These are phyloP conservation scores for Epizoanthus stellaris DNA, from an alignment of 92 coral and sea anemone species.

Conservation along the genomic window DNA sequence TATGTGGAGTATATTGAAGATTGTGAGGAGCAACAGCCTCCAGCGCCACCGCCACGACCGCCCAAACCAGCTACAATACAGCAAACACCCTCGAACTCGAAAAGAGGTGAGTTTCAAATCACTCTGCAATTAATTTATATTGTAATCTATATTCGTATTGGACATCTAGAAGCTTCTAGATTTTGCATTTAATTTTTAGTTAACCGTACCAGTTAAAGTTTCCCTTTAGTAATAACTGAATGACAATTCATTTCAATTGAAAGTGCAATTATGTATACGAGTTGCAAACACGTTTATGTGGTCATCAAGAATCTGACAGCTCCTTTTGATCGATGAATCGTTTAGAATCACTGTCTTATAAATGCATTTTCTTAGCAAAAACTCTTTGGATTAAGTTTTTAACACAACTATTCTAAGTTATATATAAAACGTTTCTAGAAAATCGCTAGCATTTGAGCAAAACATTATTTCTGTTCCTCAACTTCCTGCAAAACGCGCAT, in stretches of 20 bases:
- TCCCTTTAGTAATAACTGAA: background rate
- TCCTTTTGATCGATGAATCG: background rate
- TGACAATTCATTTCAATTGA: background rate
- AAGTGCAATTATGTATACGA: background rate
- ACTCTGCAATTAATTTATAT: too few species aligned
- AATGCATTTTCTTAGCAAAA: too few species aligned
- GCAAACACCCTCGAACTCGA: background rate
- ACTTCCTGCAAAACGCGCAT: too few species aligned
- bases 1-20: slow-evolving; percentile 88
- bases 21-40: slow-evolving; percentile 66
- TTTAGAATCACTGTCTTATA: background rate
- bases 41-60: slow-evolving; percentile 78
- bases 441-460: too few species aligned
- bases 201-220: too few species aligned
- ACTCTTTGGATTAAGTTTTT: too few species aligned
- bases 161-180: too few species aligned
- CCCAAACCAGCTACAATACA: slow-evolving; percentile 45
- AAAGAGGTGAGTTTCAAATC: slow-evolving; percentile 4
- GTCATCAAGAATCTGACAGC: slow-evolving; percentile 14
- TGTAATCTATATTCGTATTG: too few species aligned
- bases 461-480: too few species aligned
- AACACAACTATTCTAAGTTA: too few species aligned
- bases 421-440: too few species aligned
- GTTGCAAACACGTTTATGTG: background rate
- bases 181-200: too few species aligned